phyloP scores from a whole-genome alignment of 1,140 invertebrate species.

The Pseudomyrmex pallidus region DNA sequence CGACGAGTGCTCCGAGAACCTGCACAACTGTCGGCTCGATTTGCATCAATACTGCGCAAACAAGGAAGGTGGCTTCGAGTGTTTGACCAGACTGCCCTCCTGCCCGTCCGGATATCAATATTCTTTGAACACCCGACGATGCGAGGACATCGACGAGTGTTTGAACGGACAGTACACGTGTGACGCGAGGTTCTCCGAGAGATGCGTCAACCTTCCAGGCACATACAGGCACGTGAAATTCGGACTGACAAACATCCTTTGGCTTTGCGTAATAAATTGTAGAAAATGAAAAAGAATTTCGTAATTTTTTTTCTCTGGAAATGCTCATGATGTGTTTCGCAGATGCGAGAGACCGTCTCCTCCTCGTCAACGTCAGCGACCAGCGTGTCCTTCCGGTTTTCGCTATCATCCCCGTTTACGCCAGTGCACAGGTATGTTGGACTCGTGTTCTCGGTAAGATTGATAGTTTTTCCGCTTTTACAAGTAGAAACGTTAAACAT shows the following conservation, averaged over 20 bases:
- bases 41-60: constrained; percentile 85
- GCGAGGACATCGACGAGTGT: constrained; percentile 89
- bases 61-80: constrained; percentile 85
- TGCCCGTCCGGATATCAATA: constrained; percentile 80
- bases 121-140: constrained; percentile 79
- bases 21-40: constrained; percentile 78
- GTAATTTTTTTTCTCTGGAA: background rate
- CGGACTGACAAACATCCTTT: background rate
- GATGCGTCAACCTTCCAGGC: constrained; percentile 86
- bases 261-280: background rate
- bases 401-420: constrained; percentile 88
- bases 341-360: constrained; percentile 70
- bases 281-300: background rate
- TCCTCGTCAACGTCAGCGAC: constrained; percentile 72
- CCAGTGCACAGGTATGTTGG: constrained; percentile 89
- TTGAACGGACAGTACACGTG: constrained; percentile 77
- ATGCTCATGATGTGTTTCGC: background rate
- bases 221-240: constrained; percentile 85
- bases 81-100: constrained; percentile 77
- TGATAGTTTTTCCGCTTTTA: background rate
- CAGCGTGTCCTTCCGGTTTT: constrained; percentile 93
- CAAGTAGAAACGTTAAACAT: constrained; percentile 18
- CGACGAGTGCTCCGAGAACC: constrained; percentile 84
- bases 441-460: background rate
- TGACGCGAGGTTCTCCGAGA: constrained; percentile 83